Evolutionary conservation across 35 echinoderm and acorn worm species (phyloP), one percentile per base, ranked within the genome.

Genomic region (Strongylocentrotus purpuratus): DNA sequence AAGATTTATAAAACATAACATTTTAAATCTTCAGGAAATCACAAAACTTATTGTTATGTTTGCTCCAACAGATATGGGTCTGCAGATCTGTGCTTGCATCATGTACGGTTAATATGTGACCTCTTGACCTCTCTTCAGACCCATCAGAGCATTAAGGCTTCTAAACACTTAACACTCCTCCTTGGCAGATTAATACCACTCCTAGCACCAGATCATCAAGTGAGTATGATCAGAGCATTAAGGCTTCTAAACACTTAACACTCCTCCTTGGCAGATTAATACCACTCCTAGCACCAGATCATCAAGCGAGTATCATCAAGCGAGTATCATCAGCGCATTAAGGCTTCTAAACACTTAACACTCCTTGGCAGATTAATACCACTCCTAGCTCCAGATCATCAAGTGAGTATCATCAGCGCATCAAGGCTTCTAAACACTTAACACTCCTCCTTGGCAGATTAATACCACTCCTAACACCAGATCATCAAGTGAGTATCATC

Each of bases 271-370:
- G n/a, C n/a, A n/a, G n/a, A n/a, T n/a, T n/a, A n/a, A n/a, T n/a
- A n/a, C n/a, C n/a, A n/a, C n/a, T n/a, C n/a, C n/a, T n/a, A n/a
- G n/a, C n/a, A n/a, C n/a, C n/a, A n/a, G n/a, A n/a, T n/a, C n/a
- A n/a, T n/a, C n/a, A n/a, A n/a, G n/a, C n/a, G n/a, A n/a, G n/a
- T n/a, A n/a, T n/a, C n/a, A n/a, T n/a, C n/a, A n/a, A n/a, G n/a
- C n/a, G n/a, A n/a, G n/a, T n/a, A n/a, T n/a, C 97, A 96, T 96
- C 85, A 96, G 78, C 97, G 94, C 88, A n/a, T n/a, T n/a, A 60
- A 88, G 93, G 94, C 85, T 35, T 96, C 94, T 78, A 85, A 86
- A 33, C 97, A 98, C 85, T 71, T 98, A 9, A 88, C 94, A 50
- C 85, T 98, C 46, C 94, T 98, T 33, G 90, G 94, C n/a, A 35